These are phyloP conservation scores for Portunus trituberculatus DNA, from an alignment of 1,140 invertebrate genomes.

Conservation along the genomic window DNA sequence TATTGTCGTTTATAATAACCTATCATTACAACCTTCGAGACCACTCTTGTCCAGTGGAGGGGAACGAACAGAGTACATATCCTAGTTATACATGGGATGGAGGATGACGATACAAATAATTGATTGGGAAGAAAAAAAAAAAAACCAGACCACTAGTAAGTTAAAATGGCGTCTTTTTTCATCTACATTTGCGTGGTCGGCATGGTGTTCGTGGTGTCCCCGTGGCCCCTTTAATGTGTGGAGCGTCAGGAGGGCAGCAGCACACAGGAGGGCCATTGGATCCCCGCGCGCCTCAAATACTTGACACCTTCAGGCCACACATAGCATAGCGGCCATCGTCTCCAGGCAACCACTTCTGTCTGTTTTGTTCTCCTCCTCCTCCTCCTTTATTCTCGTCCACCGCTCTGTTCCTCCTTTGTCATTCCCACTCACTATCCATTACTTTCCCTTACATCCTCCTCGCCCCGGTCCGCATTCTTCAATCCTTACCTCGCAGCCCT, in stretches of 20 bases:
- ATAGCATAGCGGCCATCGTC: background rate
- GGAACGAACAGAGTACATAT: too few relatives aligned
- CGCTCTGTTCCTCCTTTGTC: background rate
- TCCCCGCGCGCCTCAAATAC: slow-evolving; percentile 5
- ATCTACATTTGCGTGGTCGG: background rate
- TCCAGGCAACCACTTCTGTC: background rate
- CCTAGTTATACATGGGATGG: too few relatives aligned
- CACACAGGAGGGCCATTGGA: background rate
- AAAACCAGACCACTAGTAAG: background rate
- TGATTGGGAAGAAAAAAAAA: background rate
- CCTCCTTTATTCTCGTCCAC: background rate
- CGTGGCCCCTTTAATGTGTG: slow-evolving; percentile 9
- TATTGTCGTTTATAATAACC: too few relatives aligned
- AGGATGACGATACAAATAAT: background rate
- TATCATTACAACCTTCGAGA: too few relatives aligned
- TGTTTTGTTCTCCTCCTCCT: background rate
- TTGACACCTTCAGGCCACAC: slow-evolving; percentile 32
- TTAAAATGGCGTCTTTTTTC: background rate
- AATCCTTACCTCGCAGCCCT: background rate
- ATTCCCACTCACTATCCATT: background rate
- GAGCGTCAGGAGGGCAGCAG: background rate
- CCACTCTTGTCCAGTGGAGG: too few relatives aligned
- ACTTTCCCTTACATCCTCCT: background rate
- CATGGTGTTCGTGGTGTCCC: background rate
- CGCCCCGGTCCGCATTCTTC: background rate